phyloP scores from a whole-genome alignment of 2,113 vertebrate species.

The Cheirogaleus medius region DNA sequence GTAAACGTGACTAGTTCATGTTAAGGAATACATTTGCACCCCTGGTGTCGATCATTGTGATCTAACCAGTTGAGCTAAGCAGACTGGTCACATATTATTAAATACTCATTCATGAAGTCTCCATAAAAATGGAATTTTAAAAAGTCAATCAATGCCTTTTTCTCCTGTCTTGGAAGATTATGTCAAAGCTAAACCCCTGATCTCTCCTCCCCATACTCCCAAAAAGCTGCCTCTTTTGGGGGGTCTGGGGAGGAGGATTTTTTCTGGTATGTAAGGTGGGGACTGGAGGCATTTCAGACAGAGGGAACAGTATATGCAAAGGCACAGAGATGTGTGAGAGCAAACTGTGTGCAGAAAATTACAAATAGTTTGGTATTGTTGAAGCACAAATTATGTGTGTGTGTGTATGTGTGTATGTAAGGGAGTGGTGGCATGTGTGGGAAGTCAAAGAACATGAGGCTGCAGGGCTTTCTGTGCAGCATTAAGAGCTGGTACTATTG shows the following conservation, averaged over 20 bases:
- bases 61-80: not conserved
- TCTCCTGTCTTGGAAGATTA: not conserved
- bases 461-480: not conserved
- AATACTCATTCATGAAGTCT: not conserved
- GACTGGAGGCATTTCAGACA: not conserved
- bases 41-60: not conserved
- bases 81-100: not conserved
- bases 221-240: not conserved
- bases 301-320: not conserved
- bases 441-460: not conserved
- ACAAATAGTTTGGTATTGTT: not conserved
- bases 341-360: not conserved
- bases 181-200: not conserved
- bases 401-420: not conserved
- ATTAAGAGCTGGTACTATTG: not conserved
- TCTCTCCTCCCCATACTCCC: fast-evolving
- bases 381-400: not conserved
- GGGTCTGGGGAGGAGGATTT: not conserved
- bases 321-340: not conserved
- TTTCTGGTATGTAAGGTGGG: not conserved
- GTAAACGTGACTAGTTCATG: not conserved
- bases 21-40: not conserved
- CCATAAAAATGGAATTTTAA: not conserved
- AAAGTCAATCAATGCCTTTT: not conserved
- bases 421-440: not conserved